Evolutionary conservation across 2,113 vertebrate genomes (phyloP).

Genomic region (Gnathonemus echidnorhynchus): DNA sequence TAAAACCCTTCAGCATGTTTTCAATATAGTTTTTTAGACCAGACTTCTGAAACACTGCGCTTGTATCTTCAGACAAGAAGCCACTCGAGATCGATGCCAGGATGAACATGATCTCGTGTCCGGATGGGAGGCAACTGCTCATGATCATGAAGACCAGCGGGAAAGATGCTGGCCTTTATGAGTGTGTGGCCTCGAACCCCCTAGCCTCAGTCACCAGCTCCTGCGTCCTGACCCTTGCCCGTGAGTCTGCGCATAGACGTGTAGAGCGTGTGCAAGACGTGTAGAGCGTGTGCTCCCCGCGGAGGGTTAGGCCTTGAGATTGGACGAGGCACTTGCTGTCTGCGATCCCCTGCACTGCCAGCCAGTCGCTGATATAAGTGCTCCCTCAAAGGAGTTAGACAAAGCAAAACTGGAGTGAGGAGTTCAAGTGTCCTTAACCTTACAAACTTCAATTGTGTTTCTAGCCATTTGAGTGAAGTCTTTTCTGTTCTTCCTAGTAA

Average conservation of each 20-base stretch:
- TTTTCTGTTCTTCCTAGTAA: background rate
- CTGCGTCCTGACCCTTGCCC: slow-evolving; percentile 83
- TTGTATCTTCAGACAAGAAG: slow-evolving; percentile 71
- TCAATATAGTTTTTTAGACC: background rate
- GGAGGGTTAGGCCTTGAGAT: background rate
- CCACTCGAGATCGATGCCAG: slow-evolving; percentile 67
- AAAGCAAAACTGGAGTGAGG: slow-evolving; percentile 1
- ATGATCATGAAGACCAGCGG: slow-evolving; percentile 81
- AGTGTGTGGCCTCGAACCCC: slow-evolving; percentile 82
- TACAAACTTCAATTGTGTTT: background rate
- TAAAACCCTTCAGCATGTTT: background rate
- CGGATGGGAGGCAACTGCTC: slow-evolving; percentile 87
- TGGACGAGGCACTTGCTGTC: background rate
- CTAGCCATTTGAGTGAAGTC: background rate
- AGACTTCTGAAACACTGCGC: background rate
- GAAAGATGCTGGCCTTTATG: slow-evolving; percentile 84
- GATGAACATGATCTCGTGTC: slow-evolving; percentile 79
- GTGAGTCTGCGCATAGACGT: slow-evolving; percentile 58
- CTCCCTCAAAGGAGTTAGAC: slow-evolving; percentile 14
- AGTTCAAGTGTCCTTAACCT: background rate
- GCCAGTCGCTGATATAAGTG: background rate
- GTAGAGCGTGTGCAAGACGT: background rate
- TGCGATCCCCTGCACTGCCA: background rate
- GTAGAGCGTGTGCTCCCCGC: background rate
- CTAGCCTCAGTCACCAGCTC: slow-evolving; percentile 81